Conservation (phyloP, 2,113 vertebrate genomes). For the Clarias batrachus region DNA sequence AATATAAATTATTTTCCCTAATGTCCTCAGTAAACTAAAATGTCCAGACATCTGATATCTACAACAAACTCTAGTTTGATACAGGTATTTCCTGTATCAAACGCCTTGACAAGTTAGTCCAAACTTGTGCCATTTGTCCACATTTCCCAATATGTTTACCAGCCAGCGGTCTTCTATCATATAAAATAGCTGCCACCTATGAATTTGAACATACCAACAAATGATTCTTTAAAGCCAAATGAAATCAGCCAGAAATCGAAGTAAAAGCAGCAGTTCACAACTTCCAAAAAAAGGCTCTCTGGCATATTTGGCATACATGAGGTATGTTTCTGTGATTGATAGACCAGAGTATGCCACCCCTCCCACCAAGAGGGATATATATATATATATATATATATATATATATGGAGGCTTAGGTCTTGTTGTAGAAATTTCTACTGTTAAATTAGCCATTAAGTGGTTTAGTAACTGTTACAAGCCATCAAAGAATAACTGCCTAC, state of each 20-base stretch:
- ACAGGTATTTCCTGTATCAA: background rate
- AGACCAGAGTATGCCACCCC: background rate
- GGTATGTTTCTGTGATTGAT: background rate
- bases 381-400: too few relatives aligned
- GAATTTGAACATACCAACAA: background rate
- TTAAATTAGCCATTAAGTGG: too few relatives aligned
- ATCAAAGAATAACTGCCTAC: too few relatives aligned
- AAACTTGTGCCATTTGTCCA: background rate
- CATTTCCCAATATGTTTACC: background rate
- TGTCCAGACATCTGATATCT: background rate
- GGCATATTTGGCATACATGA: background rate
- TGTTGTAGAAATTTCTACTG: too few relatives aligned
- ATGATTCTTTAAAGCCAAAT: background rate
- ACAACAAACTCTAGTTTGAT: background rate
- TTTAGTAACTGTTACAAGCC: too few relatives aligned
- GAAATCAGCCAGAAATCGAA: background rate
- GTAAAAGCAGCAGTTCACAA: background rate
- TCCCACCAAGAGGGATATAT: too few relatives aligned
- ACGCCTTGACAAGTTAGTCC: background rate
- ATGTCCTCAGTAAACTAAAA: background rate
- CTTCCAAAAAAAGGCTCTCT: background rate
- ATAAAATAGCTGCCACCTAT: background rate
- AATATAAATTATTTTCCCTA: background rate
- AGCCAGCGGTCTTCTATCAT: background rate
- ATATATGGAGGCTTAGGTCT: too few relatives aligned